Evolutionary conservation across 2,797 vertebrate genomes (phyloP).

Genomic region (Enteromius paludinosus): DNA sequence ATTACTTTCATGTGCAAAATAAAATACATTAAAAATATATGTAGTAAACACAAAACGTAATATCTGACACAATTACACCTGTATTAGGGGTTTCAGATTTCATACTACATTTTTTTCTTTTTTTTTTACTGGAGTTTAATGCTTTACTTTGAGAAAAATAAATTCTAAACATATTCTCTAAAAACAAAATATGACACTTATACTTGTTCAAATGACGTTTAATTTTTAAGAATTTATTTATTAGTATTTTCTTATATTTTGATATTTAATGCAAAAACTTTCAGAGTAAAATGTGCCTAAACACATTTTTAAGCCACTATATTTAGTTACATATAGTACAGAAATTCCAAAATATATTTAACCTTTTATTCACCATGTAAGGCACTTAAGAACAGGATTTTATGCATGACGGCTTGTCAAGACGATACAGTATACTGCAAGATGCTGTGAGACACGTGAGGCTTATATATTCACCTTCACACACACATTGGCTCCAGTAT

Average conservation of each 20-base stretch:
- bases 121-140: not conserved
- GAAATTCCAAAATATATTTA: not conserved
- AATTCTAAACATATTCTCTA: not conserved
- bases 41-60: not conserved
- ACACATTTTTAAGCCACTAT: not conserved
- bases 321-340: not conserved
- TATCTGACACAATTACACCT: not conserved
- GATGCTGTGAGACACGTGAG: not conserved
- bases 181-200: not conserved
- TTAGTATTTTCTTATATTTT: not conserved
- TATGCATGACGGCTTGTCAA: not conserved
- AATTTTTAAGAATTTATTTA: not conserved
- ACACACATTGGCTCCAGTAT: constrained; percentile 18
- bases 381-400: not conserved
- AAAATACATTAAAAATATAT: not conserved
- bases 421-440: constrained; percentile 54
- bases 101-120: too few species aligned
- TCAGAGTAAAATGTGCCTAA: not conserved
- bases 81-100: not conserved
- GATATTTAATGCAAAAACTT: not conserved
- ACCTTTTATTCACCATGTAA: not conserved
- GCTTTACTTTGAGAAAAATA: not conserved
- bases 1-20: not conserved
- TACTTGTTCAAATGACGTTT: not conserved
- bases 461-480: constrained; percentile 11